phyloP scores from a whole-genome alignment of 2,113 vertebrate species.

The Trachemys scripta region DNA sequence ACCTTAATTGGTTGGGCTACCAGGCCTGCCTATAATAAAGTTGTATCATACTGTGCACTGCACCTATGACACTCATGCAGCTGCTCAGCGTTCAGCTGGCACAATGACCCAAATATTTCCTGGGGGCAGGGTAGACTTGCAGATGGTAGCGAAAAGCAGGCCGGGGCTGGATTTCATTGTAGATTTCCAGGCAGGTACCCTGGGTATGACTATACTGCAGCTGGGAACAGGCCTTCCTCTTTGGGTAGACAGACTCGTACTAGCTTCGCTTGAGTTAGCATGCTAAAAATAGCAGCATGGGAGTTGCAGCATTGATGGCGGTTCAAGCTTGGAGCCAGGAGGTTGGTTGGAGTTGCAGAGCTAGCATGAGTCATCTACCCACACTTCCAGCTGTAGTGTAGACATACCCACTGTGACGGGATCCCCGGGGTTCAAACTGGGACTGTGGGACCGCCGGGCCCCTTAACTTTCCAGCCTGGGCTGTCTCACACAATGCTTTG shows the following conservation, averaged over 20 bases:
- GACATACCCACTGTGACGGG: not conserved
- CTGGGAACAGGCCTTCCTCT: too few species aligned
- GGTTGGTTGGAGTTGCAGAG: not conserved
- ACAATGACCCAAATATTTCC: not conserved
- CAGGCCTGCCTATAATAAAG: not conserved
- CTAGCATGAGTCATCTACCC: not conserved
- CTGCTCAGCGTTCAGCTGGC: not conserved
- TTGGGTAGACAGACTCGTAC: not conserved
- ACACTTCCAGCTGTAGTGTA: not conserved
- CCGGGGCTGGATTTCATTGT: not conserved
- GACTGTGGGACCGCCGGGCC: too few species aligned
- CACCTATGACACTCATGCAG: fast-evolving
- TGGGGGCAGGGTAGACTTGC: not conserved
- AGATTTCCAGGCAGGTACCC: not conserved
- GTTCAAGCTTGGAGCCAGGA: not conserved
- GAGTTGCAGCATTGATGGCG: not conserved
- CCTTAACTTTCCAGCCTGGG: too few species aligned
- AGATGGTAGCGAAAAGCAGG: constrained; percentile 10
- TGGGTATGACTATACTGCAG: not conserved
- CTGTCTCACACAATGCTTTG: too few species aligned
- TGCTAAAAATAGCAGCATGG: not conserved
- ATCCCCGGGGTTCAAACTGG: too few species aligned
- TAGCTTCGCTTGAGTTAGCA: not conserved
- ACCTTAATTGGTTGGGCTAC: not conserved
- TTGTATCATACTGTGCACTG: not conserved